Percentiles rank a stretch among this genome's conserved stretches.
Conservation (phyloP, 2,888 invertebrate genomes). For the Nudaria mundana region DNA sequence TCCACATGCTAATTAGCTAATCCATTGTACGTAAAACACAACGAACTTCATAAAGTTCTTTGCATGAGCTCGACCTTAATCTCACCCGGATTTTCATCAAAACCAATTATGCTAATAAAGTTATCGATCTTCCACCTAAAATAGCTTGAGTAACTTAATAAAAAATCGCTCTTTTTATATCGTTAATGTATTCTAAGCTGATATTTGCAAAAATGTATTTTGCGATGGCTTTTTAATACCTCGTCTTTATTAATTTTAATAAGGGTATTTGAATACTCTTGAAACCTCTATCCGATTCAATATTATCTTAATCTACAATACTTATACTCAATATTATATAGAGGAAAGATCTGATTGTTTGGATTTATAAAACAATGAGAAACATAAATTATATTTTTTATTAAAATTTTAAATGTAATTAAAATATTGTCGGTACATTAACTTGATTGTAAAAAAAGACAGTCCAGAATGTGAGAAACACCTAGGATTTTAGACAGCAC, state of each 20-base stretch:
- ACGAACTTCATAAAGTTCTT: conserved; percentile 3
- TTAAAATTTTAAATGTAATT: not conserved
- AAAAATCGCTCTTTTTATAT: not conserved
- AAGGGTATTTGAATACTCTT: not conserved
- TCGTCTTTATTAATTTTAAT: not conserved
- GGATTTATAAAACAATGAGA: not conserved
- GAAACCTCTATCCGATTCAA: not conserved
- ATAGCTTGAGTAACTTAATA: not conserved
- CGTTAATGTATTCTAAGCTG: not conserved
- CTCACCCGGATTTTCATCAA: conserved; percentile 2
- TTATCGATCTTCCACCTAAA: conserved; percentile 2
- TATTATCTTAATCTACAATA: not conserved
- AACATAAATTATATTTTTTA: not conserved
- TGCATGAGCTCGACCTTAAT: not conserved
- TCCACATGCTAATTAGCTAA: no score
- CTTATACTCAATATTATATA: not conserved
- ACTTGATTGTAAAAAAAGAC: no score
- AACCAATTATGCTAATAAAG: conserved; percentile 7
- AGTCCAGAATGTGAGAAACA: no score
- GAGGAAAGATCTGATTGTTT: not conserved
- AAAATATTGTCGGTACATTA: no score
- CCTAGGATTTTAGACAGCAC: no score
- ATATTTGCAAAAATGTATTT: conserved; percentile 1
- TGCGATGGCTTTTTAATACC: conserved; percentile 1
- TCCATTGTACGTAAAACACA: not conserved